Conservation (phyloP, 2,113 vertebrate species). For the Cyprinus carpio region DNA sequence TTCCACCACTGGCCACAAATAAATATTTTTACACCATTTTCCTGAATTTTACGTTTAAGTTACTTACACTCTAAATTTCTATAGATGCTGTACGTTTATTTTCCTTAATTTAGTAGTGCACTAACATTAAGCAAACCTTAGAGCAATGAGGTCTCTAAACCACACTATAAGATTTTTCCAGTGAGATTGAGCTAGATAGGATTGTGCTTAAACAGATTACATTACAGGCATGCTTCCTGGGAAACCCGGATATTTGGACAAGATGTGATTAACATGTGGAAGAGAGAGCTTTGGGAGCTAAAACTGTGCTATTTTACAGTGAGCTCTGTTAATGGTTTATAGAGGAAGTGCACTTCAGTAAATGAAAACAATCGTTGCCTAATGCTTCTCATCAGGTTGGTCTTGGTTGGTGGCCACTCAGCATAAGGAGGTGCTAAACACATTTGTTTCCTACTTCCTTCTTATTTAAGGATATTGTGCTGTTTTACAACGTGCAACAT, state of each 20-base stretch:
- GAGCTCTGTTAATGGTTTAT: conserved; percentile 36
- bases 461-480: background rate
- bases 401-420: conserved; percentile 32
- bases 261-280: conserved; percentile 46
- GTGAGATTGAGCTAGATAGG: background rate
- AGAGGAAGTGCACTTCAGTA: conserved; percentile 48
- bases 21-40: background rate
- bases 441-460: conserved; percentile 3
- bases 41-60: background rate
- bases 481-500: background rate
- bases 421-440: conserved; percentile 22
- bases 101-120: background rate
- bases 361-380: conserved; percentile 42
- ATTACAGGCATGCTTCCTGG: conserved; percentile 38
- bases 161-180: conserved; percentile 6
- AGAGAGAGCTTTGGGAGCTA: conserved; percentile 41
- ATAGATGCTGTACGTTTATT: background rate
- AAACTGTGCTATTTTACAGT: conserved; percentile 39
- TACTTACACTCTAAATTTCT: background rate
- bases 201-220: conserved; percentile 26
- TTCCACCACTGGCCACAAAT: no score
- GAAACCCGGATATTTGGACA: conserved; percentile 39
- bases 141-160: background rate
- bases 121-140: conserved; percentile 1
- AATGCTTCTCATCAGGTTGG: conserved; percentile 49